These are phyloP conservation scores for Caenorhabditis sulstoni DNA, from an alignment of 2,888 invertebrate genomes.

Conservation along the genomic window DNA sequence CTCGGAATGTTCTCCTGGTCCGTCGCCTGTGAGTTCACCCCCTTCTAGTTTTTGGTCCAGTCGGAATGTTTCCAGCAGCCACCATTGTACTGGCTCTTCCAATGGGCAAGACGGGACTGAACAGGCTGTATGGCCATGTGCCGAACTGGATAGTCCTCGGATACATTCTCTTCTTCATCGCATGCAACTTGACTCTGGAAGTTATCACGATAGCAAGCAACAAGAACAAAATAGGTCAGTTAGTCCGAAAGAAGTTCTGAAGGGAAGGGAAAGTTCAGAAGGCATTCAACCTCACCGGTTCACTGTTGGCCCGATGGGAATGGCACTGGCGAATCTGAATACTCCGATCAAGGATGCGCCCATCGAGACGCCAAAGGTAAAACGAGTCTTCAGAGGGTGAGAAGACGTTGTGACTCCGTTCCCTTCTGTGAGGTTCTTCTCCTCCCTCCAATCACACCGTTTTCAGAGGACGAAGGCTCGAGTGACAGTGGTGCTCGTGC, in stretches of 20 bases:
- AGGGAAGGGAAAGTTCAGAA: conserved; percentile 29
- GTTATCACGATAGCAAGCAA: conserved; percentile 54
- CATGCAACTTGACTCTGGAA: conserved; percentile 65
- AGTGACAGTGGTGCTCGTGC: conserved; percentile 63
- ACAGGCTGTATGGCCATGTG: conserved; percentile 63
- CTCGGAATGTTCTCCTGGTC: conserved; percentile 72
- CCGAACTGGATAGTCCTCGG: conserved; percentile 71
- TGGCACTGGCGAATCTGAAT: conserved; percentile 68
- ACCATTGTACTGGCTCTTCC: conserved; percentile 68
- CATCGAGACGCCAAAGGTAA: conserved; percentile 58
- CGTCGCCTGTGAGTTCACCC: conserved; percentile 61
- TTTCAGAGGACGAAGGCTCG: conserved; percentile 63
- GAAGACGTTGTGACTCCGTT: too few species aligned
- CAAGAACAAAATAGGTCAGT: conserved; percentile 57
- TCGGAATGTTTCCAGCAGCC: conserved; percentile 59
- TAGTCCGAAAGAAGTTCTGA: not conserved
- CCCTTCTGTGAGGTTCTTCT: too few species aligned
- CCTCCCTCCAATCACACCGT: too few species aligned
- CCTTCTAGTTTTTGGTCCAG: not conserved
- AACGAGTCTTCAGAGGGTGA: too few species aligned
- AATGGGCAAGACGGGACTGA: conserved; percentile 72
- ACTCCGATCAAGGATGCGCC: conserved; percentile 64
- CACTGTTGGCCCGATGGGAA: conserved; percentile 69
- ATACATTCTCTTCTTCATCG: conserved; percentile 70
- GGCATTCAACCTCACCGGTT: conserved; percentile 65